phyloP scores from a whole-genome alignment of 2,888 invertebrate genomes.

The Byasa hedistus region DNA sequence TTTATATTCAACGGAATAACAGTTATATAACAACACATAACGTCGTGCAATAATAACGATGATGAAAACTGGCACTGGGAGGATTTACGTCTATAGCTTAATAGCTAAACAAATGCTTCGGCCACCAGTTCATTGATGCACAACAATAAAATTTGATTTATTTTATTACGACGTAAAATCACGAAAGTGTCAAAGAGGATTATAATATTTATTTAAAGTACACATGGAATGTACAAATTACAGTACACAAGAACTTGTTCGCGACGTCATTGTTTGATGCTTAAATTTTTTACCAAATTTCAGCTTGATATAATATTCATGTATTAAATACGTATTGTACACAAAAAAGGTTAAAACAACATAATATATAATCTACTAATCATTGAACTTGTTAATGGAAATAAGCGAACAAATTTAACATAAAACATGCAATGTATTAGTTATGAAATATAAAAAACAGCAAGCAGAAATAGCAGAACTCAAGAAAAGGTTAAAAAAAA shows the following conservation, averaged over 20 bases:
- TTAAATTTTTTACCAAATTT: too few species aligned
- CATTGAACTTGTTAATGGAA: too few species aligned
- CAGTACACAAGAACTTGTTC: too few species aligned
- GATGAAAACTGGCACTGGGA: conserved; percentile 14
- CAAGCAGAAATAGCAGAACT: too few species aligned
- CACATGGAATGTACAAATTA: too few species aligned
- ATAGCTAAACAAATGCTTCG: conserved; percentile 11
- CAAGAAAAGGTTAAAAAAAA: too few species aligned
- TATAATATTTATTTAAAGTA: background rate
- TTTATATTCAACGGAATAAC: too few species aligned
- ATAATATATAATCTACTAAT: too few species aligned
- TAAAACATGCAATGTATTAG: background rate
- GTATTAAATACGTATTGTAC: too few species aligned
- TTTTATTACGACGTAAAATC: conserved; percentile 10
- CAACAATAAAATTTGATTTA: conserved; percentile 20
- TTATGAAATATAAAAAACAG: background rate
- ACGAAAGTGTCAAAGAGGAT: conserved; percentile 1
- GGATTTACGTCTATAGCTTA: conserved; percentile 21
- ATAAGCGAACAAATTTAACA: background rate
- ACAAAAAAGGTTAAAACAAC: too few species aligned
- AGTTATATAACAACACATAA: background rate
- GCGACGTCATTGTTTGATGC: too few species aligned
- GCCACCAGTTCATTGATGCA: conserved; percentile 6
- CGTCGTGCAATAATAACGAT: conserved; percentile 8
- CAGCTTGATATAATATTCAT: too few species aligned